Conservation (phyloP, 2,797 vertebrate species). For the Coilia nasus region DNA sequence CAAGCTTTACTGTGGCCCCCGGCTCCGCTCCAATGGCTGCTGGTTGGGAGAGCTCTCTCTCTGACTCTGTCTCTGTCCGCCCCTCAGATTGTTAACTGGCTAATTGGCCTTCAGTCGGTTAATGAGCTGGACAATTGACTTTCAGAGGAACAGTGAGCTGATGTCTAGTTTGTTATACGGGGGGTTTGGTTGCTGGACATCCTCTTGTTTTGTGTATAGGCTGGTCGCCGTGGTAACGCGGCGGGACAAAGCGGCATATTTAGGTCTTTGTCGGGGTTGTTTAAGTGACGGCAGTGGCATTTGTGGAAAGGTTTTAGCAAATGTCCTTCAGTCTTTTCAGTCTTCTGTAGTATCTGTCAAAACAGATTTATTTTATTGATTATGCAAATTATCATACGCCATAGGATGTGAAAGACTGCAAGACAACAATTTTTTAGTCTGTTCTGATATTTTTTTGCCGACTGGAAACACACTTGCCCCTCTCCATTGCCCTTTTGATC, state of each 20-base stretch:
- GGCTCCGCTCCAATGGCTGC: constrained; percentile 1
- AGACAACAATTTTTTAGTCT: neutral
- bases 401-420: neutral
- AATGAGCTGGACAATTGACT: constrained; percentile 55
- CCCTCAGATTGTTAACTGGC: constrained; percentile 45
- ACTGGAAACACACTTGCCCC: too few relatives aligned
- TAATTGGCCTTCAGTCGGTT: constrained; percentile 56
- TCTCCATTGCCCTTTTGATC: too few relatives aligned
- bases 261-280: neutral
- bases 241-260: constrained; percentile 3
- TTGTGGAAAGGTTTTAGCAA: neutral
- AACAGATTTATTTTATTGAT: neutral
- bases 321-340: too few relatives aligned
- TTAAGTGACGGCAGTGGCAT: neutral
- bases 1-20: constrained; percentile 25
- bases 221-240: neutral
- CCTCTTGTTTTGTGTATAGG: constrained; percentile 8
- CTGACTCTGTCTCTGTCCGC: constrained; percentile 25
- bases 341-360: too few relatives aligned
- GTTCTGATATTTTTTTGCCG: neutral
- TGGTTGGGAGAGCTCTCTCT: neutral
- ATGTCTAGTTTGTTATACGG: constrained; percentile 32
- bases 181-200: constrained; percentile 24
- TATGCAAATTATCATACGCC: neutral
- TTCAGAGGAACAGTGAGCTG: constrained; percentile 33